A percentile compares a stretch with the other conserved stretches of the same genome.
Conservation (phyloP, 2,113 vertebrate genomes). For the Oreochromis spilurus region DNA sequence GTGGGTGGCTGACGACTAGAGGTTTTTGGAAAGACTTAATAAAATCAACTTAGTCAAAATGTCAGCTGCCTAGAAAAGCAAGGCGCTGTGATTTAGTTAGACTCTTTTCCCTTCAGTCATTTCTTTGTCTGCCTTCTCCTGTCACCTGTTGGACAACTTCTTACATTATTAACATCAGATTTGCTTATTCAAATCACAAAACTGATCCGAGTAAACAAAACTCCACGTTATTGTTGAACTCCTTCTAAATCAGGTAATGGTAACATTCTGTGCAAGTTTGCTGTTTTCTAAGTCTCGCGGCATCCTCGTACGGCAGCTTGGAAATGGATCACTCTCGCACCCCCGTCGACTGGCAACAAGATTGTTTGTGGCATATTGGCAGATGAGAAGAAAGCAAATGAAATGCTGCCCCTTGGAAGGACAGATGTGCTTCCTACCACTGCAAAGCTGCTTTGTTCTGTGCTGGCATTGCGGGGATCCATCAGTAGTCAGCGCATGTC, state of each 20-base stretch:
- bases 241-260: neutral
- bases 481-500: neutral
- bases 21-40: neutral
- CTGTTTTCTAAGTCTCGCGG: neutral
- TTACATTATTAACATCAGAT: neutral
- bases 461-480: neutral
- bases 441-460: neutral
- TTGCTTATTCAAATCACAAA: neutral
- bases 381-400: constrained; percentile 5
- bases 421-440: neutral
- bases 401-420: constrained; percentile 3
- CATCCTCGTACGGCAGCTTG: neutral
- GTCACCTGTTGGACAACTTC: neutral
- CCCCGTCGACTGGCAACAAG: neutral
- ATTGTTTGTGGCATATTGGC: neutral
- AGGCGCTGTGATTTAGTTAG: neutral
- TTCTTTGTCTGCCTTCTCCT: neutral
- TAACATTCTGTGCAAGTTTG: neutral
- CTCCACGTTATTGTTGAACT: neutral
- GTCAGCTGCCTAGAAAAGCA: neutral
- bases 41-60: constrained; percentile 13
- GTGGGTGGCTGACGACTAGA: neutral
- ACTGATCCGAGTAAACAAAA: neutral
- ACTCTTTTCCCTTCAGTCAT: neutral
- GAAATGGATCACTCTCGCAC: neutral